Conservation (phyloP, 2,113 vertebrate species). For the Zootoca vivipara region DNA sequence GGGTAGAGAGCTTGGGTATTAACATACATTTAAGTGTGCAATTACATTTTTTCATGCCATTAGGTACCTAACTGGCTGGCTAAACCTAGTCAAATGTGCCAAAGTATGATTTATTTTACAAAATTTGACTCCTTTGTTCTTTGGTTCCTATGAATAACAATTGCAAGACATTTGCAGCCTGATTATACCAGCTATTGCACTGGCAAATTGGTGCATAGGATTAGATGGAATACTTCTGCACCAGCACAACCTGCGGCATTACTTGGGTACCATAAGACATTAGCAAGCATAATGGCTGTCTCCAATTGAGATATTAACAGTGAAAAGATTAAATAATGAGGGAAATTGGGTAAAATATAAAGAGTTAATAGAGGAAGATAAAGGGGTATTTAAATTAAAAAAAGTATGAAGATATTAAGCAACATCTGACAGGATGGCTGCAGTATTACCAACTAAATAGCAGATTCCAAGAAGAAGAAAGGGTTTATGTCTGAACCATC, state of each 20-base stretch:
- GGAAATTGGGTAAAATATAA: too few relatives aligned
- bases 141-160: constrained; percentile 31
- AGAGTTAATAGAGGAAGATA: too few relatives aligned
- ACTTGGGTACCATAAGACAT: not conserved
- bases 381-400: too few relatives aligned
- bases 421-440: too few relatives aligned
- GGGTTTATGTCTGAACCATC: too few relatives aligned
- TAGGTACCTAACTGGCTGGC: constrained; percentile 58
- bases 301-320: too few relatives aligned
- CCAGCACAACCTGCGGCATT: not conserved
- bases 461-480: too few relatives aligned
- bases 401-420: too few relatives aligned
- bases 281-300: not conserved
- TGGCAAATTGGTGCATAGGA: not conserved
- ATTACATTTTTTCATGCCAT: constrained; percentile 55
- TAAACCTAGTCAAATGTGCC: not conserved
- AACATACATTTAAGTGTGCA: constrained; percentile 30
- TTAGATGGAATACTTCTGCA: not conserved
- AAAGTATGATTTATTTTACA: constrained; percentile 58
- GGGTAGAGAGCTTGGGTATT: constrained; percentile 53
- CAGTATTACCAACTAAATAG: too few relatives aligned
- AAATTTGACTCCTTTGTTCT: constrained; percentile 27
- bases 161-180: not conserved
- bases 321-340: too few relatives aligned
- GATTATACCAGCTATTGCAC: not conserved